Percentiles rank a stretch among this genome's conserved stretches.
phyloP scores from a whole-genome alignment of 2,797 vertebrate genomes.

The Peromyscus nudipes region DNA sequence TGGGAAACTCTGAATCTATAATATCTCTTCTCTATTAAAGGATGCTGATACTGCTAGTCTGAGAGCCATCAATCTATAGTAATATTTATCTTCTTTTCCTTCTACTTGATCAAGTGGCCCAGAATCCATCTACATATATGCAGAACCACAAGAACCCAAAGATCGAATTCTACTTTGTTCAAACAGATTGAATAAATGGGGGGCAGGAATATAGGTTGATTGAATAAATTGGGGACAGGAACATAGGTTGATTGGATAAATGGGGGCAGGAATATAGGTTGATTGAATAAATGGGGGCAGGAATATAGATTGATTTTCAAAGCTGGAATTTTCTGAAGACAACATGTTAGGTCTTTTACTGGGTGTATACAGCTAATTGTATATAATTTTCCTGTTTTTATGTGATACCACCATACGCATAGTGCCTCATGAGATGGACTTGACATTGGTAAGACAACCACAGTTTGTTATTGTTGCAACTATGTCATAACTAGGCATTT shows the following conservation, averaged over 20 bases:
- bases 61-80: background rate
- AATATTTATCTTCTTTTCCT: background rate
- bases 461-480: background rate
- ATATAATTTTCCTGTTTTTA: background rate
- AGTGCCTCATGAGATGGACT: background rate
- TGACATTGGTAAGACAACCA: background rate
- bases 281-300: background rate
- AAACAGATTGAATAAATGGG: background rate
- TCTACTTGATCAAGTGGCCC: background rate
- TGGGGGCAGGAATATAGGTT: no score
- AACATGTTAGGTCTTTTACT: background rate
- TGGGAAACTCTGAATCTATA: background rate
- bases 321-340: slow-evolving; percentile 1
- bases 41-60: background rate
- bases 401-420: background rate
- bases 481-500: background rate
- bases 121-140: background rate
- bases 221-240: background rate
- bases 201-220: background rate
- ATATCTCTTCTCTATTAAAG: background rate
- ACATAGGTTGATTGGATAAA: background rate
- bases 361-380: background rate
- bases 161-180: background rate
- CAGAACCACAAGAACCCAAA: background rate
- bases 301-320: background rate